Evolutionary conservation across 1,140 invertebrate genomes (phyloP).

Genomic region (Drosophila ambigua): DNA sequence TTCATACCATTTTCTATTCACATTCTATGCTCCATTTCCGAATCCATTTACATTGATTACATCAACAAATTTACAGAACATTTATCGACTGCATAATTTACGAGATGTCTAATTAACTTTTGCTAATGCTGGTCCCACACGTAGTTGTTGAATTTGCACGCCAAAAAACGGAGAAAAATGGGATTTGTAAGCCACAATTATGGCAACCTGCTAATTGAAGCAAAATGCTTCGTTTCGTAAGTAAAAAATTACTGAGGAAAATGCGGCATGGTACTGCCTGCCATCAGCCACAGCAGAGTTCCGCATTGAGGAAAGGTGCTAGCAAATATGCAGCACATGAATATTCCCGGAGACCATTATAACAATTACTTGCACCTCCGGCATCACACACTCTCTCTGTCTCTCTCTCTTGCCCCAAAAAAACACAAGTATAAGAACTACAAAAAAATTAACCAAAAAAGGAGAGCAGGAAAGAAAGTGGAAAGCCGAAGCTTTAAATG

Average conservation of each 20-base stretch:
- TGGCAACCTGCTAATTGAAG: conserved; percentile 51
- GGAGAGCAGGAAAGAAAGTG: conserved; percentile 4
- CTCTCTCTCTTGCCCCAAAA: conserved; percentile 25
- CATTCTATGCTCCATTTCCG: conserved; percentile 20
- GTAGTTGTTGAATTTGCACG: conserved; percentile 37
- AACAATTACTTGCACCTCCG: conserved; percentile 57
- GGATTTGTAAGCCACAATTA: conserved; percentile 37
- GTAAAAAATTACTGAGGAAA: conserved; percentile 28
- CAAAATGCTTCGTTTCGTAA: conserved; percentile 26
- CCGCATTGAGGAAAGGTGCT: conserved; percentile 30
- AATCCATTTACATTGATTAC: conserved; percentile 11
- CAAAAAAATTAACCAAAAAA: conserved; percentile 34
- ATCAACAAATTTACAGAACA: conserved; percentile 26
- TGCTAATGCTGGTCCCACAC: neutral
- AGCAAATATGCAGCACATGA: conserved; percentile 41
- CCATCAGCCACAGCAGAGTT: conserved; percentile 21
- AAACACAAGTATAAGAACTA: conserved; percentile 10
- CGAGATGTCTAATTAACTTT: conserved; percentile 36
- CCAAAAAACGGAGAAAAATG: conserved; percentile 21
- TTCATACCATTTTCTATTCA: conserved; percentile 9
- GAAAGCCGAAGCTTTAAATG: conserved; percentile 38
- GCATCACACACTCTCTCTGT: neutral
- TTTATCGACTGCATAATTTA: conserved; percentile 49
- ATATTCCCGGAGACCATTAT: conserved; percentile 49
- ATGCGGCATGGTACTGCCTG: conserved; percentile 1